Base-by-base conservation (phyloP, 1,140 invertebrate genomes). In the Pantala flavescens region DNA sequence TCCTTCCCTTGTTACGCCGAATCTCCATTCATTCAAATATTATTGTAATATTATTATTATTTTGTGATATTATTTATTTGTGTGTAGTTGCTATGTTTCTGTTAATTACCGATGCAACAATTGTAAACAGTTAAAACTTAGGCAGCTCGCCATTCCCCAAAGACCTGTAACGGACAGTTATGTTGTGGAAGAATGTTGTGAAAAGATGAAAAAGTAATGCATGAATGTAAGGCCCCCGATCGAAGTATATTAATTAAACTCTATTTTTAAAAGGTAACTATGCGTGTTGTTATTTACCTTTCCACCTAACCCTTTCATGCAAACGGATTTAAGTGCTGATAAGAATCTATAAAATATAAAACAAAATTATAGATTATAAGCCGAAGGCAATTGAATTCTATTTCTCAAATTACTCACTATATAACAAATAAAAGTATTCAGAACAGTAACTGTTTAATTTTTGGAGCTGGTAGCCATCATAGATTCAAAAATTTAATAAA, bases 231-330 rank as follows among this genome's bases (percentile, higher is more conserved):
- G 49, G 49, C 49, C 5, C 16, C 49, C 12, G 49, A 11, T 63
- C n/a, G n/a, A 63, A 63, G n/a, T 63, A 63, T 63, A 63, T 63
- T 63, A 63, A 63, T 63, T 63, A 63, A 63, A 63, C n/a, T 63
- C n/a, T 63, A 63, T 63, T 63, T 63, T 63, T 16, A 63, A 63
- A 63, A 21, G 49, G 49, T 63, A 63, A 19, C 16, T 3, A 19
- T 5, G 14, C n/a, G 12, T 63, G 3, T 49, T 49, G 16, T 63
- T 63, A 63, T 63, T 63, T 19, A 63, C n/a, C 12, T 14, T 63
- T 1, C 49, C 49, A 5, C 49, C n/a, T 63, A 14, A 7, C 3
- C 12, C 12, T 63, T 21, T 14, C 49, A 63, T 49, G n/a, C n/a
- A n/a, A n/a, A n/a, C n/a, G n/a, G n/a, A n/a, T n/a, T n/a, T 36